Base-by-base conservation (phyloP, 1,140 invertebrate genomes). In the Drosophila erecta region DNA sequence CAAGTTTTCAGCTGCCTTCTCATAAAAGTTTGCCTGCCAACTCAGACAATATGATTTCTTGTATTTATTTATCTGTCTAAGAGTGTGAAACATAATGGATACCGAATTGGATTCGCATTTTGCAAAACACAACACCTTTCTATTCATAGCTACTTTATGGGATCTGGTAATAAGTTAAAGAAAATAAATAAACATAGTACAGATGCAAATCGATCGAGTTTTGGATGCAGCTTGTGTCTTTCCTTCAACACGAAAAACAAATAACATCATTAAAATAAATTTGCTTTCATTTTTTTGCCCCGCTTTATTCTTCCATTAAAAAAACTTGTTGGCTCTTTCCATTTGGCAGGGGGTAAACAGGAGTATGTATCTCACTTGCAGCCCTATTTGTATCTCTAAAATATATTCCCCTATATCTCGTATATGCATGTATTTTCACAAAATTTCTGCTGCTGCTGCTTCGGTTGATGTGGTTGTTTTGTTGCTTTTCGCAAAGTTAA, bases 261-360 rank as follows among this genome's bases (percentile, higher is more conserved):
- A 76, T 51, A 76, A 61, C 59, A 65, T 66, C 43, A 67, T 76
- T 85, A 60, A 76, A 73, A 73, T 69, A 62, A 79, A 75, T 75
- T 84, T 80, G 59, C 57, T 40, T 74, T 84, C 38, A 59, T 76
- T 75, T 65, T 76, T 61, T 38, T 27, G 27, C 47, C 15, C 50
- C 14, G 40, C 44, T 64, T 17, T 54, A 54, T 75, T 37, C 47
- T 66, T 66, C 11, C 35, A 40, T 43, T 64, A 58, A 61, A 51
- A 51, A 51, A 40, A 59, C 60, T 53, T 65, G 61, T 76, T 76
- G 76, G 57, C 37, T 51, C 58, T 67, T 72, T 71, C 59, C 58
- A 58, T 64, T 74, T 41, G 22, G 47, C 41, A 11, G 38, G 20
- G 17, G 38, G 47, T 24, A 37, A 37, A 15, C 47, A 22, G 22